Percentiles rank a stretch among this genome's conserved stretches.
These are phyloP conservation scores for Chirona hameri DNA, from an alignment of 2,888 invertebrate species.

Conservation along the genomic window DNA sequence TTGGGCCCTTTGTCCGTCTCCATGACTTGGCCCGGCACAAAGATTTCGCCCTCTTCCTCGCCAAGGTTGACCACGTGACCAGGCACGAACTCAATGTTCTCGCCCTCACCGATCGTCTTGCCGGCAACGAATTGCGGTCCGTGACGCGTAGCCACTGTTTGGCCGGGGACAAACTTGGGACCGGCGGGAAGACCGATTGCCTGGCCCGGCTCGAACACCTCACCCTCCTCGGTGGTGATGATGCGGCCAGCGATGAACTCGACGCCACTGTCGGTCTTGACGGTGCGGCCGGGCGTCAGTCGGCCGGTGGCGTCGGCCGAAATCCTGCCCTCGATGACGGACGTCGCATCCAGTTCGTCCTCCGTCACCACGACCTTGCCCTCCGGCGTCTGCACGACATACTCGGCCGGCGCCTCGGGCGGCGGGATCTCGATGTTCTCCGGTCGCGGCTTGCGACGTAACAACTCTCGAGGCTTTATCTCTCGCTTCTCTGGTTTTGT, in stretches of 20 bases:
- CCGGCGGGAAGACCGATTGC: constrained; percentile 29
- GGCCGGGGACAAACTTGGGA: constrained; percentile 39
- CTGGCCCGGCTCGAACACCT: constrained; percentile 36
- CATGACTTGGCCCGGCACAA: constrained; percentile 66
- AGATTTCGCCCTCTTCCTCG: constrained; percentile 53
- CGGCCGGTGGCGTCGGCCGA: not conserved
- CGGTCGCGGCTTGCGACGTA: not conserved
- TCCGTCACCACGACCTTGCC: not conserved
- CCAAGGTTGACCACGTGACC: constrained; percentile 13
- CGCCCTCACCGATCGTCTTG: not conserved
- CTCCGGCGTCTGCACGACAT: not conserved
- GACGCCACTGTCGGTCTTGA: not conserved
- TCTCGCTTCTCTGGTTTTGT: constrained; percentile 27
- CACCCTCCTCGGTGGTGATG: constrained; percentile 52
- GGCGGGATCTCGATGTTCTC: not conserved
- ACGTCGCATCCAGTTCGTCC: not conserved
- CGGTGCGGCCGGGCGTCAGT: not conserved
- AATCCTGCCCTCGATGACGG: not conserved
- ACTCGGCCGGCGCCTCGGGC: not conserved
- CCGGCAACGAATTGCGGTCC: constrained; percentile 22
- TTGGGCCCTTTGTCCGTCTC: constrained; percentile 65
- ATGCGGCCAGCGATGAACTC: constrained; percentile 59
- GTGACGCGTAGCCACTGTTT: not conserved
- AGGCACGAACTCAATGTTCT: not conserved
- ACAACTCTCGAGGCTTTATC: constrained; percentile 25